phyloP scores from a whole-genome alignment of 2,888 invertebrate genomes.

The Synanthedon formicaeformis region DNA sequence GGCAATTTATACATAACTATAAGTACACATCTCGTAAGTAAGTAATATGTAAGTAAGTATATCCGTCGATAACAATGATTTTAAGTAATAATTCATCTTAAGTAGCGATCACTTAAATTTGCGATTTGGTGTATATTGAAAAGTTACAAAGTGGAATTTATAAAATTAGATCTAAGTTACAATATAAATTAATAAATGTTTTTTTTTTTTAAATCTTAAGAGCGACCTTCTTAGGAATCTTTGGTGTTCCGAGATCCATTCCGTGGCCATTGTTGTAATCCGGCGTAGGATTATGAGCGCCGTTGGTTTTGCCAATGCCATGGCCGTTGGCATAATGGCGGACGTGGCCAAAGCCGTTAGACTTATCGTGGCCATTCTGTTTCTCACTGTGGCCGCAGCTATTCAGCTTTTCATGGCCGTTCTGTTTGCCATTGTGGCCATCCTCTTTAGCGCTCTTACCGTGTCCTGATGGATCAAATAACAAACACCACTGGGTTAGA shows the following conservation, averaged over 20 bases:
- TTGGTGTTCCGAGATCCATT: constrained; percentile 56
- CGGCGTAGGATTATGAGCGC: constrained; percentile 11
- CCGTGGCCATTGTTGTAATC: constrained; percentile 22
- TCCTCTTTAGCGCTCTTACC: constrained; percentile 21
- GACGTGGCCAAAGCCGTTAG: constrained; percentile 11
- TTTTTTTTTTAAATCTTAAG: constrained; percentile 42
- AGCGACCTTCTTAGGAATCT: constrained; percentile 60
- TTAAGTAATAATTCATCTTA: constrained; percentile 4
- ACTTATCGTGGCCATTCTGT: constrained; percentile 10
- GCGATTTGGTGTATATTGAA: constrained; percentile 37
- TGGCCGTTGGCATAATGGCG: constrained; percentile 16
- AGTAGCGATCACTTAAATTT: constrained; percentile 19
- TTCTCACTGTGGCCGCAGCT: constrained; percentile 5
- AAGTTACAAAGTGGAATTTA: constrained; percentile 51
- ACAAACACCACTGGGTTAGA: constrained; percentile 34
- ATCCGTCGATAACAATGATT: neutral
- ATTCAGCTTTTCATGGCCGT: constrained; percentile 8
- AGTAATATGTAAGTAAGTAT: constrained; percentile 1
- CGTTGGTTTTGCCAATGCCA: constrained; percentile 16
- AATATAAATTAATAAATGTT: constrained; percentile 15
- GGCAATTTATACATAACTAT: constrained; percentile 30
- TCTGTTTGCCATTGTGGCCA: constrained; percentile 5
- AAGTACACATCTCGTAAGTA: constrained; percentile 3
- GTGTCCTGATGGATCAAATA: constrained; percentile 54
- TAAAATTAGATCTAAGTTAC: constrained; percentile 33